A percentile compares a stretch with the other conserved stretches of the same genome.
phyloP scores from a whole-genome alignment of 2,888 invertebrate species.

The Cheilosia grossa region DNA sequence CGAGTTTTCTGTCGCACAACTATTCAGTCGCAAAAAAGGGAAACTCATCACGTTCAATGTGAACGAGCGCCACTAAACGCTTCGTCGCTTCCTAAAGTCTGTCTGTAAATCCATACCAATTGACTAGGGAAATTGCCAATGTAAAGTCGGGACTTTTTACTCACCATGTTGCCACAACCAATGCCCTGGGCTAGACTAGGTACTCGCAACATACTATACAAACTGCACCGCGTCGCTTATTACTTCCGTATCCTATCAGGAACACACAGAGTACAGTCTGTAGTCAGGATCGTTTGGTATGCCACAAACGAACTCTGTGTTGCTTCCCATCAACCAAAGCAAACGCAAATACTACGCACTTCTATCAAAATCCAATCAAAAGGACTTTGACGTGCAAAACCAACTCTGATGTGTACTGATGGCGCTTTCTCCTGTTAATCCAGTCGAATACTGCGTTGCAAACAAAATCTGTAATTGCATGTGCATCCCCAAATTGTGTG shows the following conservation, averaged over 20 bases:
- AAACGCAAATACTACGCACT: slow-evolving; percentile 43
- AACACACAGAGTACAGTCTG: not conserved
- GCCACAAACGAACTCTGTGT: slow-evolving; percentile 23
- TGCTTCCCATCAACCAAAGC: not conserved
- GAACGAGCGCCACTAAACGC: no score
- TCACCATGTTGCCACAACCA: no score
- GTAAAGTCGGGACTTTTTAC: no score
- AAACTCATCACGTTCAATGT: no score
- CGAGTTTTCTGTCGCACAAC: no score
- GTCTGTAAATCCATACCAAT: no score
- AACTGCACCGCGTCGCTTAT: not conserved
- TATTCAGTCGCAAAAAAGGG: no score
- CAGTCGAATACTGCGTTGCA: slow-evolving; percentile 60
- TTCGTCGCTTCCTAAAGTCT: no score
- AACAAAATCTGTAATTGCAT: slow-evolving; percentile 68
- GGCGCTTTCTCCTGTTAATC: slow-evolving; percentile 47
- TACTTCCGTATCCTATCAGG: not conserved
- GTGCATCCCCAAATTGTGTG: not conserved
- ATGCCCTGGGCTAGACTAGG: no score
- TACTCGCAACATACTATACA: no score
- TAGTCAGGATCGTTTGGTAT: slow-evolving; percentile 5
- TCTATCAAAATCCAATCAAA: slow-evolving; percentile 71
- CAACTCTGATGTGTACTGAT: slow-evolving; percentile 23
- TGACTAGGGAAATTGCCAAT: no score
- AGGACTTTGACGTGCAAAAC: slow-evolving; percentile 38